Evolutionary conservation across 53 echinoderm and acorn worm genomes (phyloP), one percentile per base, ranked within the genome.

Genomic region (Crossaster papposus): DNA sequence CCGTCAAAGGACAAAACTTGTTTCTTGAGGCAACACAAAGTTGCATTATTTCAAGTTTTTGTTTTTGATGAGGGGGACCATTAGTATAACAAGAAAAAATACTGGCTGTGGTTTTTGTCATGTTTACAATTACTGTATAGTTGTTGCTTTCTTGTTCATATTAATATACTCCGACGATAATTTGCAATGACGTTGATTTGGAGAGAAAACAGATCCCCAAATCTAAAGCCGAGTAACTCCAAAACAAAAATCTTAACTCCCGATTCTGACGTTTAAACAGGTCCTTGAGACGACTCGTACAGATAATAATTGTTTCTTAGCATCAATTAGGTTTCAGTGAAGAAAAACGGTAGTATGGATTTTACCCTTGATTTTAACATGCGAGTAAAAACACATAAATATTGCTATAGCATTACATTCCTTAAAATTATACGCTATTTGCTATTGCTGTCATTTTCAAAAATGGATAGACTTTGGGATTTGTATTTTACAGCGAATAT

Each of bases 51-150:
- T n/a, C 38, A 78, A 12, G 12, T n/a, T 32, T 78, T 78, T n/a
- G 26, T 78, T 44, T 51, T 44, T 51, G 51, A 78, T 44, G 44
- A 44, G 44, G 78, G 6, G 78, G 50, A 1, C 51, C 29, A 78
- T 78, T 78, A n/a, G 12, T 3, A 4, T 24, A 22, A 23, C 78
- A 50, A 51, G 51, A 51, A n/a, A 51, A 51, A 22, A 51, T 24
- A 2, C 10, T 24, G 34, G 18, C 22, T 26, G 78, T 78, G 78
- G 78, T n/a, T 78, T 78, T 24, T 44, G 51, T 78, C 78, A 78
- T 78, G 32, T 73, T 36, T 73, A 73, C 35, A 34, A 33, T n/a
- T n/a, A n/a, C 17, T 18, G 58, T 44, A 37, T 17, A 37, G 17
- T 1, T 37, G 36, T 76, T 78, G n/a, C n/a, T 10, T 3, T 78